Conservation (phyloP, 64 coral and sea anemone genomes). For the Acropora yongei region DNA sequence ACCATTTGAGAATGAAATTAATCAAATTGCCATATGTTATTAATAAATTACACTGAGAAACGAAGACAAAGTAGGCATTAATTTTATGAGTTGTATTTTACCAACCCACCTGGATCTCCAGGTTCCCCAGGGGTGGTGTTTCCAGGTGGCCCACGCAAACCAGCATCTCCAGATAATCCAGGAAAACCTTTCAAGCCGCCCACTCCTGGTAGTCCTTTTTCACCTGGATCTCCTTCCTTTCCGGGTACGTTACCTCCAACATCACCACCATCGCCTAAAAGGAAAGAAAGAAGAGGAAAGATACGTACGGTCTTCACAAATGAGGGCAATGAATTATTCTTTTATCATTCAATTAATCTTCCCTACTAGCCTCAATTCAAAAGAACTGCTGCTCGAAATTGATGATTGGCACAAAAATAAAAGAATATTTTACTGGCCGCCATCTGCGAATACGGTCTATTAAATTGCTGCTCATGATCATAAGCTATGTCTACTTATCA, state of each 20-base stretch:
- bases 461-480: no score
- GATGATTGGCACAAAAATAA: no score
- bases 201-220: background rate
- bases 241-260: background rate
- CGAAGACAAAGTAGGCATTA: no score
- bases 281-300: background rate
- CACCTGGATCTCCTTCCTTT: background rate
- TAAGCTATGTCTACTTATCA: no score
- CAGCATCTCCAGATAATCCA: constrained; percentile 7
- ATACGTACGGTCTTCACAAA: background rate
- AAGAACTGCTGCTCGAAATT: no score
- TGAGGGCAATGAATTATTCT: background rate
- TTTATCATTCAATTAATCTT: no score
- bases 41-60: no score
- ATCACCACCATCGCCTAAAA: constrained; percentile 8
- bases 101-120: constrained; percentile 19
- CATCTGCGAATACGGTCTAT: no score
- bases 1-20: background rate
- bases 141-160: background rate
- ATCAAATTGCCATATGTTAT: background rate
- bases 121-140: constrained; percentile 39
- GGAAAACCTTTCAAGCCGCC: background rate
- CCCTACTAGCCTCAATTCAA: no score
- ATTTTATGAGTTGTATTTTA: background rate
- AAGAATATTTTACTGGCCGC: no score